A percentile compares a stretch with the other conserved stretches of the same genome.
These are phyloP conservation scores for Egretta garzetta DNA, from an alignment of 2,113 vertebrate genomes.

Conservation along the genomic window DNA sequence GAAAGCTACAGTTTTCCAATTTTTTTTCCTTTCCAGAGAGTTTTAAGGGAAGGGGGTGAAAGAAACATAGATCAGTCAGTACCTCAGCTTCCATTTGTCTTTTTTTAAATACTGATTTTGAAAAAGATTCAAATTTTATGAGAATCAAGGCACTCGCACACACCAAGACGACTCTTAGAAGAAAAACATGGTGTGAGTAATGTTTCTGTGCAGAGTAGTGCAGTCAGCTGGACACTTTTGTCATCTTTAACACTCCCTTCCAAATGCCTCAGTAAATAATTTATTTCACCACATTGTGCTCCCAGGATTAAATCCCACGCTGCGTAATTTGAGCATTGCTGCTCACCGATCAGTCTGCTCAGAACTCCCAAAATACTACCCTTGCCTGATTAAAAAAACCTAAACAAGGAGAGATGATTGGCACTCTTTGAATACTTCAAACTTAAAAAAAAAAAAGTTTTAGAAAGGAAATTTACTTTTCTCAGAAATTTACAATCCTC, in stretches of 20 bases:
- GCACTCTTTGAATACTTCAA: not conserved
- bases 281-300: not conserved
- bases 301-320: not conserved
- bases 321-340: not conserved
- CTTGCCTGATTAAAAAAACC: not conserved
- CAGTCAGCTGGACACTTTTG: not conserved
- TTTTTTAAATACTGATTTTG: not conserved
- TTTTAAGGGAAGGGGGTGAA: not conserved
- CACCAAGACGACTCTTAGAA: not conserved
- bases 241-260: not conserved
- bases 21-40: not conserved
- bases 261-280: not conserved
- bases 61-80: not conserved
- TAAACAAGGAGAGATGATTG: not conserved
- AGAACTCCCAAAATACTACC: not conserved
- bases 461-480: not conserved
- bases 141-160: not conserved
- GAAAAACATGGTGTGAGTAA: not conserved
- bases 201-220: not conserved
- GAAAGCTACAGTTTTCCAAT: not conserved
- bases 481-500: not conserved
- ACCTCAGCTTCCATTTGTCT: not conserved
- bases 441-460: not conserved
- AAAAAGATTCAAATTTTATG: not conserved
- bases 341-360: not conserved